Percentiles rank a stretch among this genome's conserved stretches.
phyloP scores from a whole-genome alignment of 2,888 invertebrate species.

The Lithophane ornitopus region DNA sequence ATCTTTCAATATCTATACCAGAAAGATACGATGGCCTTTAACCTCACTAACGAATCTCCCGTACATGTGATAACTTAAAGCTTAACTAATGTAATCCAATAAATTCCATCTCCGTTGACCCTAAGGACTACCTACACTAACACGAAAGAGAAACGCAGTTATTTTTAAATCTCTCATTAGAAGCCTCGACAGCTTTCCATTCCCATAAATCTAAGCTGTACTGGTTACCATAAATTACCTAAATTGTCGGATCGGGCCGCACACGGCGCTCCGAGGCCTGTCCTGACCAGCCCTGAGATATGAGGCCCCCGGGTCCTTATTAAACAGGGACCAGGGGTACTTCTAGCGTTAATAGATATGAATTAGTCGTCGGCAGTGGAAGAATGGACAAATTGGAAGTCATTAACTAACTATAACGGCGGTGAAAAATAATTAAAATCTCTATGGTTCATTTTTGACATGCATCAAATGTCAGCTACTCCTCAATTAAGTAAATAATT shows the following conservation, averaged over 20 bases:
- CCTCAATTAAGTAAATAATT: conserved; percentile 2
- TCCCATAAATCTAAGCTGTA: conserved; percentile 61
- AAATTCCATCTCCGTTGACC: conserved; percentile 18
- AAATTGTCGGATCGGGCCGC: conserved; percentile 70
- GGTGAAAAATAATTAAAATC: conserved; percentile 27
- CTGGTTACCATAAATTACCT: conserved; percentile 70
- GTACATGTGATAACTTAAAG: background rate
- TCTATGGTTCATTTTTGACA: background rate
- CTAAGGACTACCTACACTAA: conserved; percentile 17
- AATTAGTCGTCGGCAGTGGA: conserved; percentile 51
- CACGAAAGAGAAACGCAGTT: conserved; percentile 56
- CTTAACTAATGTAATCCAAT: background rate
- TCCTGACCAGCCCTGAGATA: conserved; percentile 53
- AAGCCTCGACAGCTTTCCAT: conserved; percentile 59
- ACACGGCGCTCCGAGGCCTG: conserved; percentile 65
- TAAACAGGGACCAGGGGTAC: conserved; percentile 40
- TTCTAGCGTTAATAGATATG: conserved; percentile 50
- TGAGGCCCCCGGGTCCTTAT: conserved; percentile 55
- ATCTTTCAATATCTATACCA: no score
- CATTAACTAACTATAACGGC: conserved; percentile 13
- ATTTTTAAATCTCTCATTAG: conserved; percentile 66
- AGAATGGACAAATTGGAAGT: conserved; percentile 38
- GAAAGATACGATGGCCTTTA: background rate
- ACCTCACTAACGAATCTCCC: background rate
- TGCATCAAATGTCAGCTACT: conserved; percentile 3